Base-by-base conservation (phyloP, 2,888 invertebrate genomes). In the Volucella inflata region DNA sequence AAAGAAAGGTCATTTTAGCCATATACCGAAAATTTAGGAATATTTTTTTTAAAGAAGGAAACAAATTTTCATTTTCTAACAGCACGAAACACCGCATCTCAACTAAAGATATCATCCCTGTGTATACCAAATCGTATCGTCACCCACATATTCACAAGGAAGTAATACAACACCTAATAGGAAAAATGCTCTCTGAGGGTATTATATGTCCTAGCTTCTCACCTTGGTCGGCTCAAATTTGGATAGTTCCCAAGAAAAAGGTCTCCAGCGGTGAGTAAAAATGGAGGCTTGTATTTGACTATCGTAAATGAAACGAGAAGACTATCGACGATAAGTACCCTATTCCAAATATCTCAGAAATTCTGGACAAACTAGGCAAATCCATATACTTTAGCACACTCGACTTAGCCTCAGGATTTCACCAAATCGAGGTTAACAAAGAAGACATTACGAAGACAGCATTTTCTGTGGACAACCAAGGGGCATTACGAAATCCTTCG, bases 361-460 rank as follows among this genome's bases (percentile, higher is more conserved):
- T n/a, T n/a, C n/a, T n/a, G 4, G 57, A 64, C 17, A 59, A 65
- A 36, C 51, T 67, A 4, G 60, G 59, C 0, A 53, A 16, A 53
- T 36, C 50, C 9, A 9, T 59, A 9, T 50, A 77, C 16, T 62
- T 70, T n/a, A 60, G 60, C 2, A 68, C 77, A 2, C 11, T 68
- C 0, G 62, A 77, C 44, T 17, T 77, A 2, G 77, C 62, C 1
- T 44, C 36, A 0, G 77, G 68, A 1, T 77, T 62, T 17, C 60
- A 77, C 10, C 68, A 68, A 38, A 60, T 60, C 1, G 62, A 77
- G 6, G 40, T 60, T 17, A 11, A n/a, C 2, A 1, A 14, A 36
- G 11, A 36, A n/a, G 36, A 85, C 40, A 78, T 68, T 11, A 36
- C 65, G 0, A 87, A 88, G 57, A 88, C 87, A 1, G 87, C 88